phyloP scores from a whole-genome alignment of 1,140 invertebrate genomes.

The Calosoma granatense region DNA sequence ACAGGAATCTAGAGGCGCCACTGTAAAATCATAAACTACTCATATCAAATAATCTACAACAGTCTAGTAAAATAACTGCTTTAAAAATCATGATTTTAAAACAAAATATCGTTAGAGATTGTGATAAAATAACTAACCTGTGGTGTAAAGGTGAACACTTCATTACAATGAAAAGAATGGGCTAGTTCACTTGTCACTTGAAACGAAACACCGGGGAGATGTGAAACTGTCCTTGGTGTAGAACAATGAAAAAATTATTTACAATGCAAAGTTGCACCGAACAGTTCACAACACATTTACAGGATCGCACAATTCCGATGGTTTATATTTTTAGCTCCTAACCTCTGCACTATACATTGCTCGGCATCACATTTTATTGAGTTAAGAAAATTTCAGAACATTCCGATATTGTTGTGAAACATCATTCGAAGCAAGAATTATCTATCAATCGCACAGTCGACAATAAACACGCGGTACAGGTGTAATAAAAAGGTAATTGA shows the following conservation, averaged over 20 bases:
- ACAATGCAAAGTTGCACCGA: neutral
- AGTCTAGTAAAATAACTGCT: too few relatives aligned
- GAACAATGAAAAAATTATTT: neutral
- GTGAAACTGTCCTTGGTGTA: neutral
- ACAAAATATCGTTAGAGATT: neutral
- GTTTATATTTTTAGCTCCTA: neutral
- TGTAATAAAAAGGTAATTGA: slow-evolving; percentile 8
- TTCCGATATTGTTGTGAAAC: too few relatives aligned
- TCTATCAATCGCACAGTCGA: neutral
- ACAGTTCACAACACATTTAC: neutral
- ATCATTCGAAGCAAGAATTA: too few relatives aligned
- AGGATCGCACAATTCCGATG: neutral
- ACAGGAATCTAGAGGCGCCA: neutral
- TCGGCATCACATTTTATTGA: neutral
- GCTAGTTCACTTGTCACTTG: neutral
- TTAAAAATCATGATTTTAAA: too few relatives aligned
- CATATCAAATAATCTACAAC: too few relatives aligned
- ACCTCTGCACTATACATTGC: neutral
- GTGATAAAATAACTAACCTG: neutral
- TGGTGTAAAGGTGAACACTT: neutral
- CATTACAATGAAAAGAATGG: neutral
- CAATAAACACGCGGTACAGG: neutral
- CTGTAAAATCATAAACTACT: neutral
- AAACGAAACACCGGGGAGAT: neutral
- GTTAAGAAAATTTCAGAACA: too few relatives aligned